These are phyloP conservation scores for Mormyrus lacerda DNA, from an alignment of 2,113 vertebrate species.

Conservation along the genomic window DNA sequence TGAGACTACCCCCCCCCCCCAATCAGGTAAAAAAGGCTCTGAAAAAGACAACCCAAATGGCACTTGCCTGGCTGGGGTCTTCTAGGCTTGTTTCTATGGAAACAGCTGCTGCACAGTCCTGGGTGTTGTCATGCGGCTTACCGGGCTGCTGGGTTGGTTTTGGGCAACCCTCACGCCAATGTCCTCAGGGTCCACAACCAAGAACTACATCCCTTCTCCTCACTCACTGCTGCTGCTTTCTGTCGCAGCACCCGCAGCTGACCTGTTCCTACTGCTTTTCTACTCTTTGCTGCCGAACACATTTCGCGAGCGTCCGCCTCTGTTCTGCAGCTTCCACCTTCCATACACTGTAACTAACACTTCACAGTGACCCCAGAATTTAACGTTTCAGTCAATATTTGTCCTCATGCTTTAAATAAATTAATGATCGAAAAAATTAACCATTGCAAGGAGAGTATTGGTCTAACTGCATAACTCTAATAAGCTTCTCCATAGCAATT, in stretches of 20 bases:
- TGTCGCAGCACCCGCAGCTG: neutral
- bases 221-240: neutral
- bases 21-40: neutral
- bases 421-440: neutral
- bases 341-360: neutral
- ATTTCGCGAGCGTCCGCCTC: neutral
- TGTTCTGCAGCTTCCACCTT: neutral
- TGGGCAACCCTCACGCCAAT: neutral
- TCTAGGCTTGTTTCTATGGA: neutral
- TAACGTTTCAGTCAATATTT: neutral
- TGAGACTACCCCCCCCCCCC: neutral
- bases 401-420: neutral
- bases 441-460: neutral
- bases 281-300: neutral
- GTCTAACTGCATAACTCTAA: neutral
- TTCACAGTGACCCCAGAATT: neutral
- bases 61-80: neutral
- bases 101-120: neutral
- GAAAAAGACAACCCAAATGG: neutral
- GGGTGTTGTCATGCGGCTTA: neutral
- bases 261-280: neutral
- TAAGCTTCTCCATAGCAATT: neutral
- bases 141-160: neutral
- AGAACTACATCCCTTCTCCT: neutral
- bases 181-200: neutral